phyloP scores from a whole-genome alignment of 2,797 vertebrate genomes.

The Molossus molossus region DNA sequence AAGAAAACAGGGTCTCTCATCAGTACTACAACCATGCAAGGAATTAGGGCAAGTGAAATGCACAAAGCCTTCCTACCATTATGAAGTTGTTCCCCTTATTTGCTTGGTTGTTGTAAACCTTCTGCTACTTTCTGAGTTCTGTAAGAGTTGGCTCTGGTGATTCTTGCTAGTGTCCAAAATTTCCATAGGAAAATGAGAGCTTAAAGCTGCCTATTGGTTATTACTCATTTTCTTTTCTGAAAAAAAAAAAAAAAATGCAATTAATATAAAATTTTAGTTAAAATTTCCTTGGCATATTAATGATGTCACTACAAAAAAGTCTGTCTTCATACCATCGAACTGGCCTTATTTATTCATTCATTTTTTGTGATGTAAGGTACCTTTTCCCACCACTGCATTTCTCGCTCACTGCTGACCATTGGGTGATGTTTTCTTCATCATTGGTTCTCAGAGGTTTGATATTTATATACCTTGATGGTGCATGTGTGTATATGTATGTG shows the following conservation, averaged over 20 bases:
- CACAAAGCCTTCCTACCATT: not conserved
- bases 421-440: not conserved
- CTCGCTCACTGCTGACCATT: not conserved
- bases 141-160: not conserved
- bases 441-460: not conserved
- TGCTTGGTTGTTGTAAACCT: not conserved
- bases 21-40: not conserved
- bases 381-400: rapidly evolving
- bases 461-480: not conserved
- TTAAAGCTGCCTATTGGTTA: not conserved
- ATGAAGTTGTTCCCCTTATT: not conserved
- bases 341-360: not conserved
- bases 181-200: not conserved
- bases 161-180: not conserved
- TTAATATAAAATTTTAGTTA: not conserved
- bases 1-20: not conserved
- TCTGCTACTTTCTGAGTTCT: not conserved
- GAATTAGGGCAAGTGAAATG: not conserved
- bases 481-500: not conserved
- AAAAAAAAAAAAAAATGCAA: not conserved
- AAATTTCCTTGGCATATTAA: not conserved
- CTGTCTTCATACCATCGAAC: not conserved
- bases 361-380: not conserved
- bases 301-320: not conserved
- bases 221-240: not conserved